phyloP scores from a whole-genome alignment of 2,113 vertebrate species.

The Pachyramphus minor region DNA sequence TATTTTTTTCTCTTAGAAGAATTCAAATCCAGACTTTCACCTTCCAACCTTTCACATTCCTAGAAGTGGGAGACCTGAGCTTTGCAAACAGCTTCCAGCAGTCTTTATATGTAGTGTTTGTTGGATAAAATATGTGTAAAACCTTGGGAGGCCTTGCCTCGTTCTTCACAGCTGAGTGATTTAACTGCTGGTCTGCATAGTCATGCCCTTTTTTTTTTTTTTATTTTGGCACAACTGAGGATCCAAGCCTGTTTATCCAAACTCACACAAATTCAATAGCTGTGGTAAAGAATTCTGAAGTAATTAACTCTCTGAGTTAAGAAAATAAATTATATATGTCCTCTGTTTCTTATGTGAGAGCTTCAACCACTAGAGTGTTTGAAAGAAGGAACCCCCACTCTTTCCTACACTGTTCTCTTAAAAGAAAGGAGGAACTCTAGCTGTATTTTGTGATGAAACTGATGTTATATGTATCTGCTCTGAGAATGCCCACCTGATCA shows the following conservation, averaged over 20 bases:
- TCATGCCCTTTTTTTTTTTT: neutral
- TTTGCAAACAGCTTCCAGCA: neutral
- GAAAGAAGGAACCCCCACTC: neutral
- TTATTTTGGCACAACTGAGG: neutral
- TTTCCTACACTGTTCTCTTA: neutral
- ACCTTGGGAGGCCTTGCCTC: neutral
- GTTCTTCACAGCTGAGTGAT: neutral
- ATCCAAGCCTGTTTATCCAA: neutral
- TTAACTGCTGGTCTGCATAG: neutral
- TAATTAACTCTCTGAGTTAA: neutral
- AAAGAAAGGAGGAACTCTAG: neutral
- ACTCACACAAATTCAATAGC: neutral
- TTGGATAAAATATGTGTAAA: neutral
- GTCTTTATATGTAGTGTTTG: neutral
- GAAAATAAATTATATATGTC: neutral
- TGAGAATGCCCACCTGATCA: neutral
- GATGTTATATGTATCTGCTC: neutral
- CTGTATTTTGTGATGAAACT: neutral
- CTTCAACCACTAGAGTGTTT: neutral
- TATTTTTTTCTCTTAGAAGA: neutral
- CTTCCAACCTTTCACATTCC: neutral
- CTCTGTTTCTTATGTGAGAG: neutral
- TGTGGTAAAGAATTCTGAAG: neutral
- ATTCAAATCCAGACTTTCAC: neutral
- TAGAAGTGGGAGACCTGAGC: neutral